These are phyloP conservation scores for Phyllostomus discolor DNA, from an alignment of 2,113 vertebrate species.

Conservation along the genomic window DNA sequence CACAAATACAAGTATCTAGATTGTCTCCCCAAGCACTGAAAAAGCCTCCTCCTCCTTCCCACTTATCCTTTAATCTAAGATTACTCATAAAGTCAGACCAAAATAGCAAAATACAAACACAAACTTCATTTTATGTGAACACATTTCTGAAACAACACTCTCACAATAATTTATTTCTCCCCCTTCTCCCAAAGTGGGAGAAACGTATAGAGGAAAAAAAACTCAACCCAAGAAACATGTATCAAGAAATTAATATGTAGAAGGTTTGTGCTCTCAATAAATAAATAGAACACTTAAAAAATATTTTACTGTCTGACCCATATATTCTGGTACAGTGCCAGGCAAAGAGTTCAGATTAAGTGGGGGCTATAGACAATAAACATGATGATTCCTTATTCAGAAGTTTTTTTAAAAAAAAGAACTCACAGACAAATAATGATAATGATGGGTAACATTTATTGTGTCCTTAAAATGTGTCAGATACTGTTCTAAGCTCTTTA, in stretches of 20 bases:
- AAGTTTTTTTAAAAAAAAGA: neutral
- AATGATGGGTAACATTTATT: neutral
- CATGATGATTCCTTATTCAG: neutral
- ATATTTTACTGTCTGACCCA: neutral
- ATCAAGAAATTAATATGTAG: neutral
- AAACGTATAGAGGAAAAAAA: neutral
- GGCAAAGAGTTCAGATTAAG: neutral
- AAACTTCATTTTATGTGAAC: neutral
- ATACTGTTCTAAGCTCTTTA: slow-evolving; percentile 2
- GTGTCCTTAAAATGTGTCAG: neutral
- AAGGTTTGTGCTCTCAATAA: neutral
- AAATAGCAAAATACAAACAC: neutral
- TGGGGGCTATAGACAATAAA: neutral
- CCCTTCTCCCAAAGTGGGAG: neutral
- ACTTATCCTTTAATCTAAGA: slow-evolving; percentile 14
- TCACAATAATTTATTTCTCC: neutral
- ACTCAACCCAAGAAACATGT: neutral
- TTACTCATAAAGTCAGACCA: slow-evolving; percentile 2
- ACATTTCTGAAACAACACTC: slow-evolving; percentile 23
- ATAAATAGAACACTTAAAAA: neutral
- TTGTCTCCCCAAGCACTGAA: neutral
- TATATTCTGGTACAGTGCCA: neutral
- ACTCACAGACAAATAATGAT: neutral
- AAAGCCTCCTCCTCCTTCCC: neutral
- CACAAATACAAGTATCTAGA: slow-evolving; percentile 12